These are phyloP conservation scores for Anastrepha ludens DNA, from an alignment of 1,140 invertebrate species.

Conservation along the genomic window DNA sequence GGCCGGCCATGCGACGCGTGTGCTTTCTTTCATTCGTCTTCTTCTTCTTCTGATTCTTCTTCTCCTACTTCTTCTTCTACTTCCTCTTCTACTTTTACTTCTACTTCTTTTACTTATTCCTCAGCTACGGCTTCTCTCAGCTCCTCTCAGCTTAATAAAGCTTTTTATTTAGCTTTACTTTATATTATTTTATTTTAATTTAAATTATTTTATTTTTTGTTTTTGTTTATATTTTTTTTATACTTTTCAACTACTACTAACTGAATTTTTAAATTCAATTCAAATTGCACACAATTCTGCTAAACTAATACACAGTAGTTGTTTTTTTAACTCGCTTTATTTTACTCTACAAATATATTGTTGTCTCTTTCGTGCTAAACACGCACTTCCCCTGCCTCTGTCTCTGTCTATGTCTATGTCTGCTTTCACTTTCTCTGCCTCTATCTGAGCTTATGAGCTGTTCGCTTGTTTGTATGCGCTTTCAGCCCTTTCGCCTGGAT, in stretches of 20 bases:
- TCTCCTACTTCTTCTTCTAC: no score
- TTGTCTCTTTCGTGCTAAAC: neutral
- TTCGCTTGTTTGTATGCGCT: neutral
- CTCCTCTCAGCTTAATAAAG: conserved; percentile 30
- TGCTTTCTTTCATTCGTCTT: no score
- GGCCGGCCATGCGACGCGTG: no score
- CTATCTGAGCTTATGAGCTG: neutral
- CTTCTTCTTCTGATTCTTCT: no score
- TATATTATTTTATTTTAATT: conserved; percentile 14
- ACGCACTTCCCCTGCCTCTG: neutral
- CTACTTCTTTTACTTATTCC: neutral
- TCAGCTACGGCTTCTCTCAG: neutral
- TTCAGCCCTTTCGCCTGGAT: neutral
- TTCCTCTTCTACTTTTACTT: neutral
- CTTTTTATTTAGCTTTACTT: neutral
- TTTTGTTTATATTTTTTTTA: neutral
- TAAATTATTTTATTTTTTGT: neutral
- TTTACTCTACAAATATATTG: conserved; percentile 8
- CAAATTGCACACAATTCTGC: conserved; percentile 52
- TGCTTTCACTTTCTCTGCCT: neutral
- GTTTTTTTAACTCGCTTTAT: neutral
- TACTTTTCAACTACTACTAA: conserved; percentile 47
- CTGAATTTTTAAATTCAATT: conserved; percentile 54
- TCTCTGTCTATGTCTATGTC: neutral
- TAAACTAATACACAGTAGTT: conserved; percentile 51